These are phyloP conservation scores for Strongylocentrotus purpuratus DNA, from an alignment of 35 echinoderm and acorn worm species.

Conservation along the genomic window DNA sequence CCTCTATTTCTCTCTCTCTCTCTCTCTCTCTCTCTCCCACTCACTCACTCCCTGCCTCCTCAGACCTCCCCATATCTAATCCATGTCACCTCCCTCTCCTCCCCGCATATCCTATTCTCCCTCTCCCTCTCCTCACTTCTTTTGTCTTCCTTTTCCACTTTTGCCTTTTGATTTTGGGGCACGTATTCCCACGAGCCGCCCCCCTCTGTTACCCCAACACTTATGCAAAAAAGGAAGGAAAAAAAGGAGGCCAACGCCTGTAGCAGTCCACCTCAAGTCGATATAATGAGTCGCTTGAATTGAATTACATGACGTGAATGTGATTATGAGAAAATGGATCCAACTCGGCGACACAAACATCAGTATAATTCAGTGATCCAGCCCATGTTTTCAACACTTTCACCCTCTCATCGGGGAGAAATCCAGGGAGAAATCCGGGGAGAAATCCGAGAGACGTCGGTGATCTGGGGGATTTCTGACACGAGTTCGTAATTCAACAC, in stretches of 20 bases:
- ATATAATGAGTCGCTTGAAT: neutral
- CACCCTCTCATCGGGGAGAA: neutral
- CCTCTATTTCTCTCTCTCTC: neutral
- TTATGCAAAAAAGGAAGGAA: too few species aligned
- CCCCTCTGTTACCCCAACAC: neutral
- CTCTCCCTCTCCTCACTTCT: neutral
- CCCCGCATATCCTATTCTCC: neutral
- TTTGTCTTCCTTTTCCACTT: neutral
- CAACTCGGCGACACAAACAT: neutral
- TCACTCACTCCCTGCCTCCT: too few species aligned
- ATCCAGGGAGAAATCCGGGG: neutral
- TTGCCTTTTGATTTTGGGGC: neutral
- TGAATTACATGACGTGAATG: neutral
- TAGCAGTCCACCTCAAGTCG: neutral
- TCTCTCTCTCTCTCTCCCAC: neutral
- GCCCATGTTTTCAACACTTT: neutral
- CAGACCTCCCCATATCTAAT: too few species aligned
- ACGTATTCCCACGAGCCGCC: neutral
- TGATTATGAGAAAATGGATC: neutral
- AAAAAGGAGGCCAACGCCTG: neutral
- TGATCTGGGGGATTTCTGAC: neutral
- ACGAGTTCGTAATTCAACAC: constrained; percentile 1
- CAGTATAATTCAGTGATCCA: neutral
- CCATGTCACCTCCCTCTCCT: too few species aligned
- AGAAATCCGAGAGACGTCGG: neutral